Percentiles rank a stretch among this genome's conserved stretches.
These are phyloP conservation scores for Perca fluviatilis DNA, from an alignment of 2,113 vertebrate genomes.

Conservation along the genomic window DNA sequence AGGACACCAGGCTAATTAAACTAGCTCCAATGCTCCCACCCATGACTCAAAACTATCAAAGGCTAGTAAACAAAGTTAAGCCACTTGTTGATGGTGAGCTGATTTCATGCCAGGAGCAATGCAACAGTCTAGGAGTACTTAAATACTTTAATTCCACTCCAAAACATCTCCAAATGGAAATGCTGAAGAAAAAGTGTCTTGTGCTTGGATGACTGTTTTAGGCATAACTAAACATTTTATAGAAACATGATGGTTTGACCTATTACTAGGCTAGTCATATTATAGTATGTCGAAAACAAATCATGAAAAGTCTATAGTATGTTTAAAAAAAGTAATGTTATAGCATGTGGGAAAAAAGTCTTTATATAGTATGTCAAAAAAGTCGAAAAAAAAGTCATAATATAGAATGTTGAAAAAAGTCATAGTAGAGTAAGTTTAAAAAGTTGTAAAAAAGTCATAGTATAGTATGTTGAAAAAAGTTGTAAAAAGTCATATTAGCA, in stretches of 20 bases:
- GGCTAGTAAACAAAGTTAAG: not conserved
- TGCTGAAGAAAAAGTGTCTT: not conserved
- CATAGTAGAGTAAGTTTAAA: no score
- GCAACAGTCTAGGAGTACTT: not conserved
- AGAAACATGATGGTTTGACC: not conserved
- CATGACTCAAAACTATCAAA: slow-evolving; percentile 14
- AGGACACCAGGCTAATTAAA: slow-evolving; percentile 29
- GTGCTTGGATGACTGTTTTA: not conserved
- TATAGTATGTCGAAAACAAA: not conserved
- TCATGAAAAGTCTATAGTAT: not conserved
- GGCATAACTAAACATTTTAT: not conserved
- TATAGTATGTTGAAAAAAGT: no score
- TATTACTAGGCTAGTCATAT: not conserved
- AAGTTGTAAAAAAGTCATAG: no score
- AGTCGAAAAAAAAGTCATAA: not conserved
- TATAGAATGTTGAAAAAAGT: not conserved
- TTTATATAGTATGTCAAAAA: not conserved
- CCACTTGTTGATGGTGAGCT: not conserved
- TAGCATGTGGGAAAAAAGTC: not conserved
- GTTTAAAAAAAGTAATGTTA: not conserved
- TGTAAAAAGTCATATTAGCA: no score
- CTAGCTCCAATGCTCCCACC: not conserved
- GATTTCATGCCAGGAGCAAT: not conserved
- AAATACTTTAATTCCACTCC: not conserved
- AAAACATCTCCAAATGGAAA: not conserved